phyloP scores from a whole-genome alignment of 1,140 invertebrate genomes.

The Saxidomus purpurata region DNA sequence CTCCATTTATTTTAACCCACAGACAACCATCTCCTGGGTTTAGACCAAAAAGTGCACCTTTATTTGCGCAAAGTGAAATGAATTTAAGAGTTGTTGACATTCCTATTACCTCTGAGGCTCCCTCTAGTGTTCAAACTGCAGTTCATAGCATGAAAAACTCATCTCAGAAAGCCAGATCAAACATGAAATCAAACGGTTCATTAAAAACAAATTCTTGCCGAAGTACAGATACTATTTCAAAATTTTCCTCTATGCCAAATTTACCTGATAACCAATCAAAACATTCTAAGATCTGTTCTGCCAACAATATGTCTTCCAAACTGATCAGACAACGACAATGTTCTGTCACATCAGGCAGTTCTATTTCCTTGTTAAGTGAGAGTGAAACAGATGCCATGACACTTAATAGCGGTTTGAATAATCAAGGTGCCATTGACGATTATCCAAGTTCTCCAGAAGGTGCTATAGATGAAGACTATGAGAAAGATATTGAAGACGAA shows the following conservation, averaged over 20 bases:
- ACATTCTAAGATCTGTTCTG: neutral
- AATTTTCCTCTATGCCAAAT: slow-evolving; percentile 34
- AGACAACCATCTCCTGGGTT: neutral
- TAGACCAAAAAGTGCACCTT: slow-evolving; percentile 48
- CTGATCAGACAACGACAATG: slow-evolving; percentile 17
- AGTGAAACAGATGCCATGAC: neutral
- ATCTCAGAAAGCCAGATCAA: neutral
- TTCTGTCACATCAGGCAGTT: slow-evolving; percentile 37
- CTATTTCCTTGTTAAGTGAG: slow-evolving; percentile 24
- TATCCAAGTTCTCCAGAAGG: neutral
- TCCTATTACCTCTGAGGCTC: neutral
- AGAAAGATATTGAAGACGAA: neutral
- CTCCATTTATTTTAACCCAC: slow-evolving; percentile 27
- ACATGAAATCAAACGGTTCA: neutral
- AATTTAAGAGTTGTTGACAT: slow-evolving; percentile 53
- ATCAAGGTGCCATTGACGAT: slow-evolving; percentile 18
- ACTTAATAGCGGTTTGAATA: neutral
- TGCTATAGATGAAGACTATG: neutral
- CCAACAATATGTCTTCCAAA: slow-evolving; percentile 31
- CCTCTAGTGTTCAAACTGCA: neutral
- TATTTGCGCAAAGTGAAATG: slow-evolving; percentile 25
- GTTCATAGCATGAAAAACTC: neutral
- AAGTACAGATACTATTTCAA: slow-evolving; percentile 10
- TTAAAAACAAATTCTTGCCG: slow-evolving; percentile 15
- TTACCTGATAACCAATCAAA: slow-evolving; percentile 13